A percentile compares a stretch with the other conserved stretches of the same genome.
These are phyloP conservation scores for Drosophila dunni DNA, from an alignment of 1,140 invertebrate species.

Conservation along the genomic window DNA sequence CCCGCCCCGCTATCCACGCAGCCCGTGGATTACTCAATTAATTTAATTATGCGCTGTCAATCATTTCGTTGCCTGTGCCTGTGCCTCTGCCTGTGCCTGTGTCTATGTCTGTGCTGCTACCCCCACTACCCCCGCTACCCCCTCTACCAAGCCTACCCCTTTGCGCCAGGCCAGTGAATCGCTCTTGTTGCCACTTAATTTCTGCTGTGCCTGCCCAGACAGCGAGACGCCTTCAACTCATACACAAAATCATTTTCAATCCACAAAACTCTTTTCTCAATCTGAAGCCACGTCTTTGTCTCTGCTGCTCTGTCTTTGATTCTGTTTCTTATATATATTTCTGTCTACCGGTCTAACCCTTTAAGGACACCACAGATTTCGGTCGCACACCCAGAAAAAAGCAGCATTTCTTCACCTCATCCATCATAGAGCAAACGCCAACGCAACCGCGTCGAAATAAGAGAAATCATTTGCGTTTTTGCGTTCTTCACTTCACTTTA, in stretches of 20 bases:
- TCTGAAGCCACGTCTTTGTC: background rate
- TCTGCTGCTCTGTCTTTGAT: background rate
- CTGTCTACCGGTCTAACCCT: slow-evolving; percentile 15
- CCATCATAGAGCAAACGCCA: slow-evolving; percentile 37
- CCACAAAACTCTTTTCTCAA: background rate
- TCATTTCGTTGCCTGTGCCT: slow-evolving; percentile 78
- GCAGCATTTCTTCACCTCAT: slow-evolving; percentile 1
- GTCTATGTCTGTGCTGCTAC: slow-evolving; percentile 2
- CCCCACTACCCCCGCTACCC: slow-evolving; percentile 8
- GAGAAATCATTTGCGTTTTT: slow-evolving; percentile 81
- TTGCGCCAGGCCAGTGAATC: slow-evolving; percentile 53
- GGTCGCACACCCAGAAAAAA: too few relatives aligned
- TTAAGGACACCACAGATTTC: slow-evolving; percentile 26
- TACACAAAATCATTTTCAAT: background rate
- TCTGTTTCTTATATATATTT: slow-evolving; percentile 1
- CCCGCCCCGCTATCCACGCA: background rate
- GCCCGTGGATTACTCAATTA: slow-evolving; percentile 85
- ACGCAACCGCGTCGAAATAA: slow-evolving; percentile 62
- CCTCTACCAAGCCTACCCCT: background rate
- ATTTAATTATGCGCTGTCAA: slow-evolving; percentile 85
- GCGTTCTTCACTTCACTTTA: slow-evolving; percentile 48
- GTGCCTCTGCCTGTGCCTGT: slow-evolving; percentile 42
- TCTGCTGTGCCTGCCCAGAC: slow-evolving; percentile 71
- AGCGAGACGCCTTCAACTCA: slow-evolving; percentile 29
- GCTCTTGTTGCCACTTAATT: slow-evolving; percentile 80